Percentiles rank a stretch among this genome's conserved stretches.
Conservation (phyloP, 2,113 vertebrate genomes). For the Papio anubis region DNA sequence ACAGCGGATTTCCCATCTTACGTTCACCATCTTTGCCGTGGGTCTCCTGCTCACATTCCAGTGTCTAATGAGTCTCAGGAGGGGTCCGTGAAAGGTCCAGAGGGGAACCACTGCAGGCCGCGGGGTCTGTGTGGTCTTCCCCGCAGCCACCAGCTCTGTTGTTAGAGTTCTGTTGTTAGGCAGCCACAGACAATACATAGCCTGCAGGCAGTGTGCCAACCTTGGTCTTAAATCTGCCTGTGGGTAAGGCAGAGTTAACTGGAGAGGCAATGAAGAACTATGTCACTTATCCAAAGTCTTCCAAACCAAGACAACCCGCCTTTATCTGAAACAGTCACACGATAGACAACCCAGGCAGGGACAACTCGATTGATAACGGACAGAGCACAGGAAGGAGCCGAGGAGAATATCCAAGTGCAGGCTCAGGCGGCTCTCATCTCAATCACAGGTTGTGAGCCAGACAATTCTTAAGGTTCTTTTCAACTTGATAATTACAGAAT, state of each 20-base stretch:
- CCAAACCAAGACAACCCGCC: background rate
- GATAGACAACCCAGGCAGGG: background rate
- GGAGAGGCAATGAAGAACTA: background rate
- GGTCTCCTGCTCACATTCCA: background rate
- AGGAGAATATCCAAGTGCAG: rapidly evolving
- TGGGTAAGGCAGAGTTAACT: background rate
- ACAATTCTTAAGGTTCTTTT: background rate
- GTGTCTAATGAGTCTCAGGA: background rate
- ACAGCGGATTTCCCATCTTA: background rate
- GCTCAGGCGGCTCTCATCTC: background rate
- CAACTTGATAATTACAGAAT: background rate
- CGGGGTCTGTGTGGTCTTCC: background rate
- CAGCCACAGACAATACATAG: background rate
- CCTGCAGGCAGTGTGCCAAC: background rate
- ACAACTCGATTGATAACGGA: too few species aligned
- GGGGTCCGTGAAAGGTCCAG: background rate
- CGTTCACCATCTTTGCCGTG: background rate
- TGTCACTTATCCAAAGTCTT: background rate
- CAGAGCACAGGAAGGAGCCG: background rate
- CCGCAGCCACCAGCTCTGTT: background rate
- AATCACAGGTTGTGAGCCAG: background rate
- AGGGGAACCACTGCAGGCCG: background rate
- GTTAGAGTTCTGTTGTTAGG: too few species aligned
- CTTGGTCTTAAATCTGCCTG: background rate
- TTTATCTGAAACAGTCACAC: background rate